Conservation (phyloP, 1,140 invertebrate species). For the Colletes latitarsis region DNA sequence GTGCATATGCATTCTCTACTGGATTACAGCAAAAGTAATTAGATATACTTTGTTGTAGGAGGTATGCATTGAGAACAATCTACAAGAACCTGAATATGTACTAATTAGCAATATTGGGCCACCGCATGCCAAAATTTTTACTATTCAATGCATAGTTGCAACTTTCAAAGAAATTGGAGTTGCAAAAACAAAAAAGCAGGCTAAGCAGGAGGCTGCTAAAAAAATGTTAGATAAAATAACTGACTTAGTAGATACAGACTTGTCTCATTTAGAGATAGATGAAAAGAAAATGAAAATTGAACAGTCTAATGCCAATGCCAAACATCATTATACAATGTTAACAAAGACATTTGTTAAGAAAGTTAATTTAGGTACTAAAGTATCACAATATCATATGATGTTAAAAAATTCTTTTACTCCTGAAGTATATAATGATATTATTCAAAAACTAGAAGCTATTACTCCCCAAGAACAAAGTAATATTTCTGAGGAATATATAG, state of each 20-base stretch:
- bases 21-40: background rate
- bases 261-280: background rate
- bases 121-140: constrained; percentile 86
- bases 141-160: constrained; percentile 85
- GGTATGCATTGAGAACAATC: constrained; percentile 84
- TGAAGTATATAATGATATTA: constrained; percentile 41
- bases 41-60: constrained; percentile 67
- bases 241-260: constrained; percentile 49
- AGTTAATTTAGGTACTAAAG: constrained; percentile 70
- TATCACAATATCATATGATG: constrained; percentile 69
- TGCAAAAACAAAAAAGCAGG: constrained; percentile 82
- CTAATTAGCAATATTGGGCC: constrained; percentile 86
- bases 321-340: no score
- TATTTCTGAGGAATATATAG: background rate
- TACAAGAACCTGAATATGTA: constrained; percentile 85
- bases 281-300: background rate
- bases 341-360: constrained; percentile 45
- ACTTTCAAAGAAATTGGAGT: constrained; percentile 82
- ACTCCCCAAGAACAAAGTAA: background rate
- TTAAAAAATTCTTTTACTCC: constrained; percentile 51
- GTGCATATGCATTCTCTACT: background rate
- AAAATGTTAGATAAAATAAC: constrained; percentile 80
- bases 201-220: constrained; percentile 82
- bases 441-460: constrained; percentile 24
- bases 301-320: no score